phyloP scores from a whole-genome alignment of 1,140 invertebrate genomes.

The Solenopsis fugax region DNA sequence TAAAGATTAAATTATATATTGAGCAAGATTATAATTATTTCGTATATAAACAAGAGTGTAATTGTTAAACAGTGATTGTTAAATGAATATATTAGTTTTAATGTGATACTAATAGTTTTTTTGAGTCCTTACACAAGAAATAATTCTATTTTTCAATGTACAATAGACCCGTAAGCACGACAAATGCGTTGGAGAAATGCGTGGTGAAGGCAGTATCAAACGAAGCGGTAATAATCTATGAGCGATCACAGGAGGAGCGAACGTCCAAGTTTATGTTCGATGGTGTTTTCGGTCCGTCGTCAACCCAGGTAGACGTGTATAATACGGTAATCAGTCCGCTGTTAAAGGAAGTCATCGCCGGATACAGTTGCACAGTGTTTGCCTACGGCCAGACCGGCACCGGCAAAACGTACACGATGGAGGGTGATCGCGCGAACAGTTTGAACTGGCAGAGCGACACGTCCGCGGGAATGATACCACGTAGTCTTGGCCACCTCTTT shows the following conservation, averaged over 20 bases:
- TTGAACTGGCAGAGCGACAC: constrained; percentile 88
- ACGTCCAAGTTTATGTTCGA: not conserved
- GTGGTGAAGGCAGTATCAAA: not conserved
- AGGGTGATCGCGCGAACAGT: constrained; percentile 90
- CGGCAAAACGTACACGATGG: constrained; percentile 99
- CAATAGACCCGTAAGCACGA: not conserved
- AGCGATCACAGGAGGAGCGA: not conserved
- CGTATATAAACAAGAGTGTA: too few species aligned
- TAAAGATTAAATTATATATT: not conserved
- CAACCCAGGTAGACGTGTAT: constrained; percentile 93
- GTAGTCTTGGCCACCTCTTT: constrained; percentile 93
- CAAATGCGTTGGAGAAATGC: not conserved
- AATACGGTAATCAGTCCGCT: constrained; percentile 94
- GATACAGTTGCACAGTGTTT: constrained; percentile 99
- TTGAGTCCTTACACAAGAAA: not conserved
- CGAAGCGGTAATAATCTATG: not conserved
- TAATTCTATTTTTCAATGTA: not conserved
- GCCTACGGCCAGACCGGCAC: constrained; percentile 99
- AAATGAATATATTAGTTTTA: not conserved
- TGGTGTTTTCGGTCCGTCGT: not conserved
- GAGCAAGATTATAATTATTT: too few species aligned
- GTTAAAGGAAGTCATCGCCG: constrained; percentile 96
- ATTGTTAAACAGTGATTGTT: not conserved
- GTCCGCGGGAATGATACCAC: constrained; percentile 93
- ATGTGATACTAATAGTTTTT: not conserved